Conservation (phyloP, 2,113 vertebrate species). For the Eptesicus fuscus region DNA sequence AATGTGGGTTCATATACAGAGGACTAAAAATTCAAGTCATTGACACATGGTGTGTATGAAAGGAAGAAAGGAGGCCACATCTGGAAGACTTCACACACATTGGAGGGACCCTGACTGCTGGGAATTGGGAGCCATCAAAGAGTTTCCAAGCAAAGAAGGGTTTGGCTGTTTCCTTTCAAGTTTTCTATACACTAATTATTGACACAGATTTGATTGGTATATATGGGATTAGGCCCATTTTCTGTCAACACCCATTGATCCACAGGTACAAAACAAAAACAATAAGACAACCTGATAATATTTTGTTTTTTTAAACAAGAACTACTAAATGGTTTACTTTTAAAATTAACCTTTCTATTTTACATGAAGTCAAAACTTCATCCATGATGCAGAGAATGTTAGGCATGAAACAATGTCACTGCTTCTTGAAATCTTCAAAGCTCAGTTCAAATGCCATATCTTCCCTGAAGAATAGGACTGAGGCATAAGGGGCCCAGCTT, state of each 20-base stretch:
- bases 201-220: background rate
- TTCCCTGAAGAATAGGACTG: background rate
- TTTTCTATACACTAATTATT: background rate
- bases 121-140: background rate
- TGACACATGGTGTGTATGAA: background rate
- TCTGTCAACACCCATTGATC: background rate
- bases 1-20: background rate
- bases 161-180: background rate
- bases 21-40: background rate
- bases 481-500: background rate
- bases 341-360: background rate
- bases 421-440: background rate
- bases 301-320: background rate
- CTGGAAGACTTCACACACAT: background rate
- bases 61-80: background rate
- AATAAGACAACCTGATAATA: background rate
- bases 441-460: background rate
- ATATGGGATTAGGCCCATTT: background rate
- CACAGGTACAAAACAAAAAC: background rate
- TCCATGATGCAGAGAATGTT: background rate
- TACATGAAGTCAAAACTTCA: background rate
- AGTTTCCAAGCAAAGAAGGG: background rate
- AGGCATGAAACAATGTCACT: background rate
- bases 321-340: background rate
- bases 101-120: too few species aligned